Percentiles rank a stretch among this genome's conserved stretches.
Evolutionary conservation across 1,140 invertebrate genomes (phyloP).

Genomic region (Procambarus clarkii): DNA sequence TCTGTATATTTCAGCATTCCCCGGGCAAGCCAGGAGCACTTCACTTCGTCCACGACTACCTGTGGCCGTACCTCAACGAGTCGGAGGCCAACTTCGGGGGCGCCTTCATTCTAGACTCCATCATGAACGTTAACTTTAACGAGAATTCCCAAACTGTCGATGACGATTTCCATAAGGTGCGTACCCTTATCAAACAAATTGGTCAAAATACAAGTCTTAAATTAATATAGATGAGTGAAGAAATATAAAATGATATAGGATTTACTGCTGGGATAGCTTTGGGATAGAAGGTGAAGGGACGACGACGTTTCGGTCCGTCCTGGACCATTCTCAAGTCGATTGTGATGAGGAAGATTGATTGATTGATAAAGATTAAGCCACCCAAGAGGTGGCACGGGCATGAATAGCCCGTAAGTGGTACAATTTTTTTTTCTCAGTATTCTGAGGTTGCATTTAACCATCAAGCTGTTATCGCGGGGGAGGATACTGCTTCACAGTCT

Average conservation of each 20-base stretch:
- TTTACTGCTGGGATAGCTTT: neutral
- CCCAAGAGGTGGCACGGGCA: no score
- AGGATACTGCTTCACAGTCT: no score
- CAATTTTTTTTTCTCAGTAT: no score
- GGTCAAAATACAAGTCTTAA: no score
- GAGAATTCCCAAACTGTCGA: neutral
- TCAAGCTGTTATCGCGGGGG: no score
- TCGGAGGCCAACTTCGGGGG: conserved; percentile 42
- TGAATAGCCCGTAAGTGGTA: no score
- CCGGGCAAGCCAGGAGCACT: conserved; percentile 22
- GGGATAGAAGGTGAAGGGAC: neutral
- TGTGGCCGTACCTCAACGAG: conserved; percentile 35
- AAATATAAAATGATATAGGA: no score
- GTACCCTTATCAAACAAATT: neutral
- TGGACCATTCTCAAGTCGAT: no score
- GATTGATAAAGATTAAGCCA: no score
- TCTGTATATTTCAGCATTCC: neutral
- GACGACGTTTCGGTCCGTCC: no score
- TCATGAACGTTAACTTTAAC: conserved; percentile 54
- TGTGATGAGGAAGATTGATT: no score
- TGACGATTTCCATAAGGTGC: conserved; percentile 25
- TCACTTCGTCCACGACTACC: conserved; percentile 39
- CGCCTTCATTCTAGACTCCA: conserved; percentile 54
- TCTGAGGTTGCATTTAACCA: no score
- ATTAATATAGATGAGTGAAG: neutral